Base-by-base conservation (phyloP, 1,140 invertebrate genomes). In the Theocolax elegans region DNA sequence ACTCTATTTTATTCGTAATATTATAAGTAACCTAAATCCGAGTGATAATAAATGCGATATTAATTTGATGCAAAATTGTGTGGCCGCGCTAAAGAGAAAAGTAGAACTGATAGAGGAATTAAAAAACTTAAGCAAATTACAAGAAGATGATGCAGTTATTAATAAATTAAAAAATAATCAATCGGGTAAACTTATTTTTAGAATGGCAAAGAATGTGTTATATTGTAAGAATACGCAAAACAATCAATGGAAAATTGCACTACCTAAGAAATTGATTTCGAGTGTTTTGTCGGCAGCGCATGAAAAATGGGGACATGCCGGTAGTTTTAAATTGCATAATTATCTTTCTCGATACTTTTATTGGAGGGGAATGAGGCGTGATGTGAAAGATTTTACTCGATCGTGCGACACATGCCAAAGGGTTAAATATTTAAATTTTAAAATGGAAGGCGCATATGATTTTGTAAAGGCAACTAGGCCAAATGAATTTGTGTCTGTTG, bases 391-490 rank as follows among this genome's bases (percentile, higher is more conserved):
- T 17, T 54, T 48, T 8, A 48, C 71, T 12, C 27, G 9, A 42
- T 21, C 31, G 27, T 72, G 72, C 48, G 73, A 74, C 63, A 1
- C 71, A 3, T 76, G 72, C 44, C 72, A 74, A 35, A 19, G 73
- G 9, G 67, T 71, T 1, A 76, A 76, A 46, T 35, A 66, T 53
- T 48, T 72, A 12, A 64, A 63, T 60, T 46, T 53, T n/a, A 51
- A 60, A 23, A 59, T 44, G 56, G 56, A 59, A 25, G 38, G 21
- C 23, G 17, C 9, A 3, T 59, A 42, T 25, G 3, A 42, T 7
- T 59, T 40, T 64, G 7, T 64, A 23, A 6, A 13, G 15, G 29
- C 44, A 15, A 48, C 6, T 17, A 2, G 9, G 15, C 65, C 53
- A 7, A 44, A 48, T 29, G 25, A 67, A 27, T 27, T 67, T 2